These are phyloP conservation scores for Ophraella communa DNA, from an alignment of 2,888 invertebrate genomes.

Conservation along the genomic window DNA sequence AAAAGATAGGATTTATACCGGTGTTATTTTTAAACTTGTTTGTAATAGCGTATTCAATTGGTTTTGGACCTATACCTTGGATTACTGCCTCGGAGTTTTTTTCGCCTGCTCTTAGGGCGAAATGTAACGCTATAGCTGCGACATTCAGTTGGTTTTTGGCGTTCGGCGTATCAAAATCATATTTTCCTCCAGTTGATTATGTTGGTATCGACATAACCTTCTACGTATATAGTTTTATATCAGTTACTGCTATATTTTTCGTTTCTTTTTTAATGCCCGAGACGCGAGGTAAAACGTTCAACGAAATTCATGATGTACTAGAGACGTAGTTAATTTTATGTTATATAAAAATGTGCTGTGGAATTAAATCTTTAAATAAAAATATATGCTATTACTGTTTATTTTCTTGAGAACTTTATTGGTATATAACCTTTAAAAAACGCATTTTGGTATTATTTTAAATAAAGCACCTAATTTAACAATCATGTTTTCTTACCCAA, in stretches of 20 bases:
- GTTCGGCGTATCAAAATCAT: constrained; percentile 77
- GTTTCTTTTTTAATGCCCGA: constrained; percentile 69
- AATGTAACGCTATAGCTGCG: constrained; percentile 76
- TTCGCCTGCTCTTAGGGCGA: constrained; percentile 75
- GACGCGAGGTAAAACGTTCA: constrained; percentile 27
- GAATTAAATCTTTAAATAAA: no score
- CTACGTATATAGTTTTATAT: constrained; percentile 73
- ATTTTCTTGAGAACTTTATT: no score
- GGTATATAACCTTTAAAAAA: no score
- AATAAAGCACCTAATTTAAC: no score
- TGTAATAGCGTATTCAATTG: constrained; percentile 78
- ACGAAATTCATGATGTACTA: constrained; percentile 25
- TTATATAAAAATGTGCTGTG: no score
- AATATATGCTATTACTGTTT: no score
- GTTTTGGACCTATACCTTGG: constrained; percentile 85
- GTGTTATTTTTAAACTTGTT: constrained; percentile 73
- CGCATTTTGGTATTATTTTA: no score
- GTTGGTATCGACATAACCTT: constrained; percentile 70
- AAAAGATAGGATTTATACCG: constrained; percentile 69
- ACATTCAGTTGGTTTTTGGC: constrained; percentile 78
- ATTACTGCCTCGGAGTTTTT: constrained; percentile 80
- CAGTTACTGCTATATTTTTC: constrained; percentile 68
- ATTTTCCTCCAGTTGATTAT: constrained; percentile 62
- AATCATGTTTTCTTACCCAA: no score
- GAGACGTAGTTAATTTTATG: no score